Evolutionary conservation across 2,113 vertebrate species (phyloP), one percentile per base, ranked within the genome.

Genomic region (Triplophysa dalaica): DNA sequence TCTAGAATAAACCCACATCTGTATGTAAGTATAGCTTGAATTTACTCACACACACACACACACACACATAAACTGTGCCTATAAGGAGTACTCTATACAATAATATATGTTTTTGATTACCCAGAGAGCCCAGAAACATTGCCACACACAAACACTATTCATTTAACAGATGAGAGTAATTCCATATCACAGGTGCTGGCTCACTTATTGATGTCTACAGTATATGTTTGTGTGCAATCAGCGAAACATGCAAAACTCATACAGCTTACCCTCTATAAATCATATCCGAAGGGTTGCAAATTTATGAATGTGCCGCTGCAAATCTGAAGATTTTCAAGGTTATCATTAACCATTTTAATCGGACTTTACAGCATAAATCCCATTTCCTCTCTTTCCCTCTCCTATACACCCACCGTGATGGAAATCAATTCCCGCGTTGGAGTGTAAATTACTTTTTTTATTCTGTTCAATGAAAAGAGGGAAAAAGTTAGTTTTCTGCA

Each of bases 271-370:
- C 58, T 21, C 70, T 80, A 89, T 88, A 88, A 87, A 89, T 90
- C 88, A 89, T 81, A 75, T 84, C 69, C 79, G 82, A 85, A 65
- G 65, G 70, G 86, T 69, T 69, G 69, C 16, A 80, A 86, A 90
- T 90, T 91, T 89, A 91, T 90, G 81, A 89, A 87, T 77, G 83
- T 88, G 85, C 88, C 86, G 85, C 41, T 75, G 61, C 67, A 81
- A 84, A 87, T 88, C 84, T 89, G 86, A 83, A 85, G 90, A 87
- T 88, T 87, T 89, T 82, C 68, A 64, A 76, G 80, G 83, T 85
- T 86, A 89, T 89, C 85, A 87, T 91, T 90, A 63, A 56, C 54
- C 87, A 90, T 92, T 92, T 90, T 88, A 90, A 91, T 91, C 85
- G 82, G n/a, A 73, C 84, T 82, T 84, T 82, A 84, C 75, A 88